phyloP scores from a whole-genome alignment of 1,140 invertebrate species.

The Lucilia cuprina region DNA sequence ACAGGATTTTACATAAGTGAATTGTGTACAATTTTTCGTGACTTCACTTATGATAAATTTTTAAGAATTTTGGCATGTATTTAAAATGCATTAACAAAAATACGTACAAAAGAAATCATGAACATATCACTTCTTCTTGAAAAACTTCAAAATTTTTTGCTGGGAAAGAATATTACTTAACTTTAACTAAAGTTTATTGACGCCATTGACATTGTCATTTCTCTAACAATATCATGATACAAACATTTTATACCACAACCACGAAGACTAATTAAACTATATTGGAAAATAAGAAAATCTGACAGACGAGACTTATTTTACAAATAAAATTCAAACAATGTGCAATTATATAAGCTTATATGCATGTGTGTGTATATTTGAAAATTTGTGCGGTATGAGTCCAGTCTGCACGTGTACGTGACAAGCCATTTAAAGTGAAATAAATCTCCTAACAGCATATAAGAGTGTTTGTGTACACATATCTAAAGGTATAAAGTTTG shows the following conservation, averaged over 20 bases:
- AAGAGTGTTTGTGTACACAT: neutral
- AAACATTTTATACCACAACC: neutral
- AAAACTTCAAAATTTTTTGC: too few relatives aligned
- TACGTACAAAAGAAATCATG: too few relatives aligned
- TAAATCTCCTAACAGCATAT: neutral
- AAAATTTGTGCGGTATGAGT: neutral
- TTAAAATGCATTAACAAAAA: too few relatives aligned
- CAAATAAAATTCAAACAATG: neutral
- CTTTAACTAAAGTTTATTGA: neutral
- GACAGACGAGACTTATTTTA: neutral
- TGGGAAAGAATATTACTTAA: neutral
- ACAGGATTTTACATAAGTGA: too few relatives aligned
- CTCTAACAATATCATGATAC: neutral
- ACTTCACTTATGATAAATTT: too few relatives aligned
- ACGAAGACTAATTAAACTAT: conserved; percentile 1
- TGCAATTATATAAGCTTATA: neutral
- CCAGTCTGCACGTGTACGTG: neutral
- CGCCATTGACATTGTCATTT: conserved; percentile 6
- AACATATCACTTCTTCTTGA: too few relatives aligned
- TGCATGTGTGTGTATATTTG: neutral
- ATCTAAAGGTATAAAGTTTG: neutral
- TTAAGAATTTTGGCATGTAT: too few relatives aligned
- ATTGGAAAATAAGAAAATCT: neutral
- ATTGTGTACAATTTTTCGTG: too few relatives aligned
- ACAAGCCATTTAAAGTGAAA: neutral